phyloP scores from a whole-genome alignment of 2,888 invertebrate genomes.

The Acutogordius australiensis region DNA sequence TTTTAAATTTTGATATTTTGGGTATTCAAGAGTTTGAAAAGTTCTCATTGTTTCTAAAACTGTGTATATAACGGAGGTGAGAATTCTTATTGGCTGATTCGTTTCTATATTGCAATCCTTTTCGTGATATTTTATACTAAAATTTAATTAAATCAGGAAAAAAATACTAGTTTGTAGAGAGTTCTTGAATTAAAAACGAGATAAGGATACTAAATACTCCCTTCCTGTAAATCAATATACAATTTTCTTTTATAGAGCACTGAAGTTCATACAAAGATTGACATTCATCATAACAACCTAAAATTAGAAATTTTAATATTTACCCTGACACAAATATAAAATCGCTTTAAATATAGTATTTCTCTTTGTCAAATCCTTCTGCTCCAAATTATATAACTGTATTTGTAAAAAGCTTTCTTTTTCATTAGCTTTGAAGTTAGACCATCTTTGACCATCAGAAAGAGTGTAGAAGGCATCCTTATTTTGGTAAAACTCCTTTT shows the following conservation, averaged over 20 bases:
- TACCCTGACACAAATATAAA: constrained; percentile 8
- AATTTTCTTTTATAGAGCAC: not conserved
- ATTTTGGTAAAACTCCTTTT: not conserved
- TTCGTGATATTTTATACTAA: not conserved
- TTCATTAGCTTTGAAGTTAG: not conserved
- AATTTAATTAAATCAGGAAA: not conserved
- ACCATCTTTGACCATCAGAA: not conserved
- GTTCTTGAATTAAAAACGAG: not conserved
- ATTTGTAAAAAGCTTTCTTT: not conserved
- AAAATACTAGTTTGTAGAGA: not conserved
- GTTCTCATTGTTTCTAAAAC: not conserved
- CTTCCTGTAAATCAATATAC: not conserved
- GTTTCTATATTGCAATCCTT: not conserved
- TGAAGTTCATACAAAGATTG: not conserved
- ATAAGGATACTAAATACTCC: not conserved
- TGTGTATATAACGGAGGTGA: not conserved
- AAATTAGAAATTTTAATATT: not conserved
- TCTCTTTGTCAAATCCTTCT: not conserved
- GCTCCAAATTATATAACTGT: not conserved
- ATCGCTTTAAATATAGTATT: not conserved
- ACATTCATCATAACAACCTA: not conserved
- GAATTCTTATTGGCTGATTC: not conserved
- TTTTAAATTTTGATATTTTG: not conserved
- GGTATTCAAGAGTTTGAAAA: not conserved
- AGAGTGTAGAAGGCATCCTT: not conserved